These are phyloP conservation scores for Meles meles DNA, from an alignment of 2,113 vertebrate species.

Conservation along the genomic window DNA sequence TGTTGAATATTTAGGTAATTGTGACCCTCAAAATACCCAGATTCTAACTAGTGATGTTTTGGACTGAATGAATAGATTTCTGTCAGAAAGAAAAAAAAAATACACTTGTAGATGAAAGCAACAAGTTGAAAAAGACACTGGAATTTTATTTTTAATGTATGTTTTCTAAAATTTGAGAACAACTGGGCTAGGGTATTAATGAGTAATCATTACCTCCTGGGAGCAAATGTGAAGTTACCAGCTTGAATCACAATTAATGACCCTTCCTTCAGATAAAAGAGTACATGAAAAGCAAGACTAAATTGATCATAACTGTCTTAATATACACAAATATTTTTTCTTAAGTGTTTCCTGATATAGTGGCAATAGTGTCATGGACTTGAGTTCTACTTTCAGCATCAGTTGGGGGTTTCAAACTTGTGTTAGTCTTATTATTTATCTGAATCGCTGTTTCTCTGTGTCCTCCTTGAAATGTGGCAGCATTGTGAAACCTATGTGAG, in stretches of 20 bases:
- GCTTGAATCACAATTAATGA: not conserved
- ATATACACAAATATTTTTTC: not conserved
- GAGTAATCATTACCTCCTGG: not conserved
- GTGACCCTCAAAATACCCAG: not conserved
- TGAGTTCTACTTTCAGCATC: not conserved
- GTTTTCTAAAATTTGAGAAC: not conserved
- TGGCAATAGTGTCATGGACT: not conserved
- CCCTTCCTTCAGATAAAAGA: not conserved
- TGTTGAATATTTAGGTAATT: not conserved
- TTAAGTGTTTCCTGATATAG: not conserved
- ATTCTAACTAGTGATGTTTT: not conserved
- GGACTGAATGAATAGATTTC: not conserved
- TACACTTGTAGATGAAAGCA: not conserved
- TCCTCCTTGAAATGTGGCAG: not conserved
- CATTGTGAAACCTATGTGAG: not conserved
- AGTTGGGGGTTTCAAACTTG: not conserved
- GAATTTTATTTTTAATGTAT: not conserved
- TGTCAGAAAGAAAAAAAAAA: not conserved
- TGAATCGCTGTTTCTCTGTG: not conserved
- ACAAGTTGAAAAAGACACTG: not conserved
- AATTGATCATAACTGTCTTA: not conserved
- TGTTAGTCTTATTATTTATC: not conserved
- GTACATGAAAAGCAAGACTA: not conserved
- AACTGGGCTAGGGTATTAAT: not conserved
- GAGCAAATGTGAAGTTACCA: not conserved